Conservation (phyloP, 2,888 invertebrate genomes). For the Drosophila prostipennis region DNA sequence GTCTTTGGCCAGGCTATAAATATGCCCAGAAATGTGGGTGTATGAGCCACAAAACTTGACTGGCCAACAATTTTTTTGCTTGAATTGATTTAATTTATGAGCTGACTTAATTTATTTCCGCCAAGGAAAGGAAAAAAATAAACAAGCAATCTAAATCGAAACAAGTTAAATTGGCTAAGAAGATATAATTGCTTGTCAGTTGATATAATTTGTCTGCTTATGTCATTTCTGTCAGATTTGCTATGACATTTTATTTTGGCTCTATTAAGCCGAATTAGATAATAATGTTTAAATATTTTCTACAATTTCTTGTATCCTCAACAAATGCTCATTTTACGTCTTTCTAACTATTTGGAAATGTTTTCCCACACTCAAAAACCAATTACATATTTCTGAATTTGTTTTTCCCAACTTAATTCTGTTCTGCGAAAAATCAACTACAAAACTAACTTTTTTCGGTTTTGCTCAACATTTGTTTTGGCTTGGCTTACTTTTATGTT, state of each 20-base stretch:
- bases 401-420: slow-evolving; percentile 26
- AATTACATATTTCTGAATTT: slow-evolving; percentile 31
- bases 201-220: slow-evolving; percentile 7
- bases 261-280: too few species aligned
- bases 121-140: slow-evolving; percentile 9
- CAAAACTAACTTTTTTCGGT: slow-evolving; percentile 29
- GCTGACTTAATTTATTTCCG: slow-evolving; percentile 78
- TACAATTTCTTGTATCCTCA: not conserved
- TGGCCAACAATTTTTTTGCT: slow-evolving; percentile 56
- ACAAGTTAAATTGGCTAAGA: slow-evolving; percentile 25
- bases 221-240: not conserved
- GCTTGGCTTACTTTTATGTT: slow-evolving; percentile 45
- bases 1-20: slow-evolving; percentile 63
- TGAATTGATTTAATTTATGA: slow-evolving; percentile 70
- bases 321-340: not conserved
- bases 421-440: slow-evolving; percentile 33
- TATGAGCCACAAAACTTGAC: slow-evolving; percentile 48
- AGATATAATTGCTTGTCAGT: slow-evolving; percentile 22
- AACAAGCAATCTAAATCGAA: slow-evolving; percentile 15
- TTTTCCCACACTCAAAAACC: slow-evolving; percentile 24
- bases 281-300: not conserved
- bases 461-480: slow-evolving; percentile 19
- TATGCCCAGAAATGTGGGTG: slow-evolving; percentile 37
- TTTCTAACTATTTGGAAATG: not conserved
- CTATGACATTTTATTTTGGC: too few species aligned